Conservation (phyloP, 2,888 invertebrate genomes). For the Physocephala rufipes region DNA sequence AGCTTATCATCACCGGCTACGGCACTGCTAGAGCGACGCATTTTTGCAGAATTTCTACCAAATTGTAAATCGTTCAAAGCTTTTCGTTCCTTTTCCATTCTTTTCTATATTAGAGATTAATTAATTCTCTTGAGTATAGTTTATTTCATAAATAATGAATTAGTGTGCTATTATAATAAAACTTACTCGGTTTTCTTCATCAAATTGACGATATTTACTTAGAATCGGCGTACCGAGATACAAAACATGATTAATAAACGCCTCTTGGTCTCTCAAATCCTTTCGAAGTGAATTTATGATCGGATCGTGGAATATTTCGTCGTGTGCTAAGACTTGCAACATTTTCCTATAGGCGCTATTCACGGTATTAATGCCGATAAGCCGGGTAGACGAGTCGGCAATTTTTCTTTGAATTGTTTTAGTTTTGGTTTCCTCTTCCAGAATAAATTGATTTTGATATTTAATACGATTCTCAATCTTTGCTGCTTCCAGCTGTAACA, state of each 20-base stretch:
- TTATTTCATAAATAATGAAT: no score
- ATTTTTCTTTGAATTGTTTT: conserved; percentile 57
- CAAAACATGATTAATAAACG: conserved; percentile 61
- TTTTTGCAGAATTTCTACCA: no score
- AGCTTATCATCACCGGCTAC: no score
- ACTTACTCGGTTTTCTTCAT: conserved; percentile 54
- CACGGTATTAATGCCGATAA: conserved; percentile 60
- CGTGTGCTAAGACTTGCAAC: conserved; percentile 58
- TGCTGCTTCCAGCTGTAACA: conserved; percentile 52
- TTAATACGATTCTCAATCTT: conserved; percentile 60
- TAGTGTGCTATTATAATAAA: no score
- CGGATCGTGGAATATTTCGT: conserved; percentile 63
- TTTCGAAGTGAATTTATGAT: conserved; percentile 58
- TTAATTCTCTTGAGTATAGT: not conserved
- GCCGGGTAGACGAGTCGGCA: conserved; percentile 61
- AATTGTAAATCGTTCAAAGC: conserved; percentile 44
- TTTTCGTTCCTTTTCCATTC: conserved; percentile 56
- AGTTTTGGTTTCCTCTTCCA: conserved; percentile 58
- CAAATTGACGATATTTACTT: conserved; percentile 54
- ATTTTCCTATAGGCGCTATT: conserved; percentile 61
- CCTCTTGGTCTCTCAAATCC: conserved; percentile 62
- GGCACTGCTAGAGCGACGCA: no score
- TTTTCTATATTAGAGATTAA: conserved; percentile 40
- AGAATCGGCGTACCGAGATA: conserved; percentile 62
- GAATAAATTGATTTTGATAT: conserved; percentile 57